phyloP scores from a whole-genome alignment of 2,888 invertebrate species.

The Eupithecia subfuscata region DNA sequence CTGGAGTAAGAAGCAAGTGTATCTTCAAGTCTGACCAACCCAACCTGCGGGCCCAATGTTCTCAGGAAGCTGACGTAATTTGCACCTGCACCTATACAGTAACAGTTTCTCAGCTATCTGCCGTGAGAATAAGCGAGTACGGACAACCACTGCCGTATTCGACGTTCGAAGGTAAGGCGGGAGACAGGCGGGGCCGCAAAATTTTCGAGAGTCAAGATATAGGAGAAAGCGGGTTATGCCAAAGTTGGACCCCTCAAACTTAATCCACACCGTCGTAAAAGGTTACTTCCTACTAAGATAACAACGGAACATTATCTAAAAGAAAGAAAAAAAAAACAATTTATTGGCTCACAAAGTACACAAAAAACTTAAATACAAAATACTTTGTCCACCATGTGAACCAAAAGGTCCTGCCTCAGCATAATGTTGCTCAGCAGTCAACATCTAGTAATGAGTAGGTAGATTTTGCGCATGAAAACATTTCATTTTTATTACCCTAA shows the following conservation, averaged over 20 bases:
- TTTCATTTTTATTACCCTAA: no score
- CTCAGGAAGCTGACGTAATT: slow-evolving; percentile 48
- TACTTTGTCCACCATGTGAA: no score
- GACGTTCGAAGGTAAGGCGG: slow-evolving; percentile 46
- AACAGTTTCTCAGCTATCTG: slow-evolving; percentile 15
- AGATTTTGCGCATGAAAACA: no score
- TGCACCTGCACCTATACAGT: not conserved
- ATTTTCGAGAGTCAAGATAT: slow-evolving; percentile 17
- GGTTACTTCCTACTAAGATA: not conserved
- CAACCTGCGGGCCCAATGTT: slow-evolving; percentile 34
- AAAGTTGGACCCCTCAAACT: not conserved
- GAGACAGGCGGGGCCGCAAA: slow-evolving; percentile 40
- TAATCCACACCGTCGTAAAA: not conserved
- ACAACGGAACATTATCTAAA: not conserved
- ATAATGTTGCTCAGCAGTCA: no score
- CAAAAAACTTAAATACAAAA: no score
- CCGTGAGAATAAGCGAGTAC: slow-evolving; percentile 49
- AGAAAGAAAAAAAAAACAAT: no score
- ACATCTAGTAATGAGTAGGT: no score
- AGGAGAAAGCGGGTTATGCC: slow-evolving; percentile 28
- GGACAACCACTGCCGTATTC: slow-evolving; percentile 51
- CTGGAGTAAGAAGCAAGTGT: not conserved
- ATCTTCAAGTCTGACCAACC: not conserved
- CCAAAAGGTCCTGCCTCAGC: no score
- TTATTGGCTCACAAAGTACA: no score